Base-by-base conservation (phyloP, 2,113 vertebrate genomes). In the Cyprinodon brontotheroides region DNA sequence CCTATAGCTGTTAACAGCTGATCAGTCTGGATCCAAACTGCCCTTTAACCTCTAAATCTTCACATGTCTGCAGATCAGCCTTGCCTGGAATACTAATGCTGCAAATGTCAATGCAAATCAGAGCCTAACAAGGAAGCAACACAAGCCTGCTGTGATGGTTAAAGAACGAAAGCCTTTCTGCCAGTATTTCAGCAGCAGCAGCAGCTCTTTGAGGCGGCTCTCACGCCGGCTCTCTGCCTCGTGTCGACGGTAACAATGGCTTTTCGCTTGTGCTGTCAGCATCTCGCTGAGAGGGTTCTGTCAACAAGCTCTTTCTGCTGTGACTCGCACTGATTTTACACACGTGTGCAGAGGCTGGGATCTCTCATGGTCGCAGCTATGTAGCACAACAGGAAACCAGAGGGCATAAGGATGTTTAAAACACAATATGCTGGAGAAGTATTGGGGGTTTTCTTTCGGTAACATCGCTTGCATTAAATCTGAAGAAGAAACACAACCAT, bases 71-170 rank as follows among this genome's bases (percentile, higher is more conserved):
- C 85, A 48, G 43, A 76, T 68, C 66, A 67, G 64, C 45, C 78
- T 86, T 90, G 93, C 62, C 77, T 76, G 62, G 92, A 93, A 94
- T 94, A 86, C 83, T 89, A 93, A 93, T 93, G 78, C 61, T 79
- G 74, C 61, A 78, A 87, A 89, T 83, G 70, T 85, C 86, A 86
- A 91, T 91, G 92, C 89, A 89, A 92, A 92, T 92, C 85, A 87
- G 75, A 72, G 50, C 38, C 72, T 79, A 89, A 88, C 87, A 92
- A 92, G 20, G 90, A 87, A 82, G 74, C 83, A 43, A 72, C 41
- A 61, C 62, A 37, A 81, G 82, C 76, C 87, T 84, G 80, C 83
- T 86, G 87, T 77, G 81, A 83, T 74, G 88, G 79, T 65, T 60
- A 78, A 83, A 69, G 84, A 84, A 89, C 83, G 89, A 91, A 93